Evolutionary conservation across 2,888 invertebrate species (phyloP).

Genomic region (Disparrhopalites patrizii): DNA sequence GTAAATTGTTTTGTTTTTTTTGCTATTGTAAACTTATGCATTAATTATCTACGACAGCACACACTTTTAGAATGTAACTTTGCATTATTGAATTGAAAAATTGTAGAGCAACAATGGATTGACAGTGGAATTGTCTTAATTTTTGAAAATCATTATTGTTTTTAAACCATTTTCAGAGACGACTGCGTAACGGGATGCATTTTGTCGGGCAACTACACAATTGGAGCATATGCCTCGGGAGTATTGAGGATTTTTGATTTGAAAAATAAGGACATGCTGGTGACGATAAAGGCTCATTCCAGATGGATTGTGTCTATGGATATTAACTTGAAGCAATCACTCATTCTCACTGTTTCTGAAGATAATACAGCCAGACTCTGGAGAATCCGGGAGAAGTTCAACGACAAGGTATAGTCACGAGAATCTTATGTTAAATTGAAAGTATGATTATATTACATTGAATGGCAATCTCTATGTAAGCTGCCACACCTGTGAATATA

Average conservation of each 20-base stretch:
- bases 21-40: neutral
- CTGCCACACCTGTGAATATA: no score
- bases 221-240: slow-evolving; percentile 43
- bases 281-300: slow-evolving; percentile 42
- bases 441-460: no score
- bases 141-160: no score
- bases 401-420: slow-evolving; percentile 15
- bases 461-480: no score
- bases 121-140: neutral
- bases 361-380: slow-evolving; percentile 43
- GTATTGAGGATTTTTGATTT: slow-evolving; percentile 40
- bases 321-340: slow-evolving; percentile 29
- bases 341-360: slow-evolving; percentile 43
- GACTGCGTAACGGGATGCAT: slow-evolving; percentile 43
- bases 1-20: slow-evolving; percentile 1
- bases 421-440: no score
- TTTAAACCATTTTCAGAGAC: neutral
- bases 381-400: slow-evolving; percentile 30
- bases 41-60: neutral
- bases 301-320: slow-evolving; percentile 47
- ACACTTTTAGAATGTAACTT: neutral
- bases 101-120: no score
- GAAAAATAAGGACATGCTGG: slow-evolving; percentile 30
- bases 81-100: neutral
- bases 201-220: slow-evolving; percentile 36